phyloP scores from a whole-genome alignment of 2,797 vertebrate genomes.

The Alfaro cultratus region DNA sequence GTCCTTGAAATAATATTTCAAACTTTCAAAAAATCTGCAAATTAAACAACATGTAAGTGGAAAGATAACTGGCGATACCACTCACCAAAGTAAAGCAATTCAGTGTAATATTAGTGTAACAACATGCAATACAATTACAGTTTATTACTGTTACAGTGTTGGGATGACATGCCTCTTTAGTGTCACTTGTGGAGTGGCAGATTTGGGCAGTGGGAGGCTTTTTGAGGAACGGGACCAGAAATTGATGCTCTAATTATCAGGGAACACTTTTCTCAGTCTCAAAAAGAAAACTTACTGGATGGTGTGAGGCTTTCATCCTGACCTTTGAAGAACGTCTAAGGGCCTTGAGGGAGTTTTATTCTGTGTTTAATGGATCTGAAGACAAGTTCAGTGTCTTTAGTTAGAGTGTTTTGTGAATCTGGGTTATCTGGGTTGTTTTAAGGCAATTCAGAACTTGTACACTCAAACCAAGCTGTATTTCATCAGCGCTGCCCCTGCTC shows the following conservation, averaged over 20 bases:
- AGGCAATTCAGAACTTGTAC: not conserved
- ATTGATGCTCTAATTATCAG: not conserved
- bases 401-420: not conserved
- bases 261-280: not conserved
- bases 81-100: constrained; percentile 3
- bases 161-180: not conserved
- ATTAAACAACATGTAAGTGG: not conserved
- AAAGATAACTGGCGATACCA: constrained; percentile 2
- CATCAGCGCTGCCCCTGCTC: not conserved
- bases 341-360: not conserved
- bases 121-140: constrained; percentile 9
- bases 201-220: not conserved
- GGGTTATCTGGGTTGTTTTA: not conserved
- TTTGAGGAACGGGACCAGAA: not conserved
- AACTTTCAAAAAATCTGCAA: not conserved
- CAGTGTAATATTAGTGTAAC: constrained; percentile 9
- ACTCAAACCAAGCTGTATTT: not conserved
- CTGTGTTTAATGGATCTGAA: not conserved
- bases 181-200: not conserved
- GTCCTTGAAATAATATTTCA: constrained; percentile 1
- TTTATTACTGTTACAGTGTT: constrained; percentile 7
- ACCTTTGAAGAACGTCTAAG: not conserved
- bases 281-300: not conserved
- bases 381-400: not conserved
- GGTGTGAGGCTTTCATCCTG: not conserved